These are phyloP conservation scores for Polylopha cassiicola DNA, from an alignment of 2,888 invertebrate genomes.

Conservation along the genomic window DNA sequence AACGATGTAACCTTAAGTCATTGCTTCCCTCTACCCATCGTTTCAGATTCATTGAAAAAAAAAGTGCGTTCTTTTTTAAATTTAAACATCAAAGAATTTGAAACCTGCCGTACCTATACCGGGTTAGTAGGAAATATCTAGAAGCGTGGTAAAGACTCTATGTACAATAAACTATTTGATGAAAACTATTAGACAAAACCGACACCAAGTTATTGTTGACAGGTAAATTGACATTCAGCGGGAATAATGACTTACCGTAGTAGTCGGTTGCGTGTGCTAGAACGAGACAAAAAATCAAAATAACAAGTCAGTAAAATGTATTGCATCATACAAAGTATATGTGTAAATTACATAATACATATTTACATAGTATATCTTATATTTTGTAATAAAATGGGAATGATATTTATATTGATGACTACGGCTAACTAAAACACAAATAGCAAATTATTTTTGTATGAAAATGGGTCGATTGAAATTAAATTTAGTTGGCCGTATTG, in stretches of 20 bases:
- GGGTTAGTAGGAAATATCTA: constrained; percentile 71
- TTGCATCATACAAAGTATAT: constrained; percentile 16
- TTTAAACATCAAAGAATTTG: constrained; percentile 63
- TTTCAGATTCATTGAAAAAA: constrained; percentile 61
- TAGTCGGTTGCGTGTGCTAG: constrained; percentile 98
- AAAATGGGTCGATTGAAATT: too few species aligned
- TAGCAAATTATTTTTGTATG: too few species aligned
- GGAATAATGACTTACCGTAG: constrained; percentile 97
- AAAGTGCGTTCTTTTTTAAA: constrained; percentile 3
- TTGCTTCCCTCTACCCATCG: constrained; percentile 42
- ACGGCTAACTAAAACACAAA: constrained; percentile 13
- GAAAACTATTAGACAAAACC: constrained; percentile 48
- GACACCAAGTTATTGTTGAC: constrained; percentile 61
- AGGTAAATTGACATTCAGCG: constrained; percentile 67
- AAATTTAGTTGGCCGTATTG: constrained; percentile 8
- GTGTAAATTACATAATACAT: constrained; percentile 26
- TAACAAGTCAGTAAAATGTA: constrained; percentile 50
- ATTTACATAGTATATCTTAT: constrained; percentile 27
- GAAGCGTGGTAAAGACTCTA: constrained; percentile 69
- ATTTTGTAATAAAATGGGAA: constrained; percentile 29
- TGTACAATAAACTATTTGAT: constrained; percentile 58
- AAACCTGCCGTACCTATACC: constrained; percentile 45
- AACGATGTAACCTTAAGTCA: constrained; percentile 32
- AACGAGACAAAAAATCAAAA: constrained; percentile 70
- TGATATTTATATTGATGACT: constrained; percentile 47